phyloP scores from a whole-genome alignment of 2,888 invertebrate genomes.

The Prenolepis imparis region DNA sequence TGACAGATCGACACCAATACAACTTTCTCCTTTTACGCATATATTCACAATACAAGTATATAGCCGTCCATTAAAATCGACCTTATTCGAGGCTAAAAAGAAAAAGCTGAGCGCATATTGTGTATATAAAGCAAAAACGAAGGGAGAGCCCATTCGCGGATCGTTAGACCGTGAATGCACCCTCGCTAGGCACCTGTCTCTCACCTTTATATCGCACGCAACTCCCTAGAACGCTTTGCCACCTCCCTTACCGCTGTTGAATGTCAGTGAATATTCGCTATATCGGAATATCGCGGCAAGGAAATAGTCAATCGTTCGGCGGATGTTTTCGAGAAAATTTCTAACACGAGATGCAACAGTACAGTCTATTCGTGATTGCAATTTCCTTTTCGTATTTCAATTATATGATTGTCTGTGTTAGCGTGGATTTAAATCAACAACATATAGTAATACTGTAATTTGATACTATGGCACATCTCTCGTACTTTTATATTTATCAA shows the following conservation, averaged over 20 bases:
- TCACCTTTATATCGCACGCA: conserved; percentile 70
- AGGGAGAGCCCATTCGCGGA: conserved; percentile 68
- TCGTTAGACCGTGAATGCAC: conserved; percentile 77
- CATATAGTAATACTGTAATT: conserved; percentile 1
- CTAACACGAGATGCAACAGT: background rate
- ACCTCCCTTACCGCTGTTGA: conserved; percentile 31
- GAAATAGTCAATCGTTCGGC: background rate
- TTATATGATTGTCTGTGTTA: background rate
- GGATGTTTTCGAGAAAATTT: conserved; percentile 13
- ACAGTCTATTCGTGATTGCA: conserved; percentile 20
- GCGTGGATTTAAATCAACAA: background rate
- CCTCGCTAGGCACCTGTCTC: conserved; percentile 79
- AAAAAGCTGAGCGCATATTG: conserved; percentile 62
- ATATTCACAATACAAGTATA: background rate
- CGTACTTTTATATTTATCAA: conserved; percentile 1
- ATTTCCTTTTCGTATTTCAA: conserved; percentile 8
- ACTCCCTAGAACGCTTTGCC: conserved; percentile 64
- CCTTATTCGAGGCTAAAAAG: conserved; percentile 56
- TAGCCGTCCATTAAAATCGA: conserved; percentile 44
- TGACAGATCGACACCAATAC: background rate
- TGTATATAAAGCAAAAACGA: conserved; percentile 54
- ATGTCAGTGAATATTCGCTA: conserved; percentile 46
- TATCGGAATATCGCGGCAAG: background rate
- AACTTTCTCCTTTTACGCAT: background rate
- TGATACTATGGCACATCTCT: background rate